phyloP scores from a whole-genome alignment of 2,888 invertebrate genomes.

The Lycophotia porphyrea region DNA sequence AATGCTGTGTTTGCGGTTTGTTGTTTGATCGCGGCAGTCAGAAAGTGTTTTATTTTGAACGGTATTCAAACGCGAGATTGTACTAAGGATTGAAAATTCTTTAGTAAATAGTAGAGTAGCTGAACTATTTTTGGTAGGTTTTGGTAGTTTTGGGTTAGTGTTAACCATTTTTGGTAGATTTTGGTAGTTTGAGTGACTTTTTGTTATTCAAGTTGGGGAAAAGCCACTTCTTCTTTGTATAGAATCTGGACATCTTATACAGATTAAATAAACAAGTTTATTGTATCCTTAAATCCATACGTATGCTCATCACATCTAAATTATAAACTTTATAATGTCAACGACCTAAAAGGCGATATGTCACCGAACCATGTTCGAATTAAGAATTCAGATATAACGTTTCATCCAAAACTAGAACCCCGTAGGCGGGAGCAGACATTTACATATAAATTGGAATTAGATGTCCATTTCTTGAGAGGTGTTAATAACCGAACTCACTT shows the following conservation, averaged over 20 bases:
- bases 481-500: neutral
- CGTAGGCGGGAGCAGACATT: constrained; percentile 44
- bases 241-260: neutral
- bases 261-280: neutral
- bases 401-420: constrained; percentile 25
- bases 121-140: neutral
- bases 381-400: constrained; percentile 44
- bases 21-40: constrained; percentile 22
- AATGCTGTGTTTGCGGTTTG: constrained; percentile 43
- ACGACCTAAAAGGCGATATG: constrained; percentile 43
- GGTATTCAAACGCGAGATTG: neutral
- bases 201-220: neutral
- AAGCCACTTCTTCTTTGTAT: neutral
- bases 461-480: constrained; percentile 1
- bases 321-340: constrained; percentile 33
- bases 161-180: neutral
- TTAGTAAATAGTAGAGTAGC: neutral
- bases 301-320: neutral
- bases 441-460: constrained; percentile 30
- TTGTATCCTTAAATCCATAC: neutral
- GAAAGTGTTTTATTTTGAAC: constrained; percentile 21
- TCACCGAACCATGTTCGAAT: constrained; percentile 33
- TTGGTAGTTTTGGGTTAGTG: neutral
- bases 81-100: neutral
- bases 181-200: neutral